These are phyloP conservation scores for Lindbergichthys nudifrons DNA, from an alignment of 2,797 vertebrate genomes.

Conservation along the genomic window DNA sequence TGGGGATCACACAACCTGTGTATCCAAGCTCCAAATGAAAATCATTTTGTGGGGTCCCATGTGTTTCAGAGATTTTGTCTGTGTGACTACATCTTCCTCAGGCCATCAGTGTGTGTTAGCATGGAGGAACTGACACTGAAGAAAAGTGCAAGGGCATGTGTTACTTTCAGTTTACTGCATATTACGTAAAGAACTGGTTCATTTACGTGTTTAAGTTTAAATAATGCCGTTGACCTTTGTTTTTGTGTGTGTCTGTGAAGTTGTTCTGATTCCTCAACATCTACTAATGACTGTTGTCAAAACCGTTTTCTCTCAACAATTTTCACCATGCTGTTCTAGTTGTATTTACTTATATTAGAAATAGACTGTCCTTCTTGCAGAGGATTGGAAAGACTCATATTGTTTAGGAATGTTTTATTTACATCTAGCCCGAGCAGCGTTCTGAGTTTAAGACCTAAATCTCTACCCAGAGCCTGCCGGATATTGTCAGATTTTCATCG, in stretches of 20 bases:
- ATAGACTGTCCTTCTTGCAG: slow-evolving; percentile 1
- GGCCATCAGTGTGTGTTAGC: neutral
- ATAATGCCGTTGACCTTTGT: neutral
- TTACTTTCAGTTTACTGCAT: neutral
- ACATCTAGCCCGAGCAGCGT: slow-evolving; percentile 37
- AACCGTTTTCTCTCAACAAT: neutral
- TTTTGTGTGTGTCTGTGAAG: no score
- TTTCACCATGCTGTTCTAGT: neutral
- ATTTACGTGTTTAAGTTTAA: neutral
- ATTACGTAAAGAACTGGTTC: neutral
- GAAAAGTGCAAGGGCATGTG: neutral
- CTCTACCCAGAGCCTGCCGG: slow-evolving; percentile 28
- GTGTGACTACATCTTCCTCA: neutral
- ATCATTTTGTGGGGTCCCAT: no score
- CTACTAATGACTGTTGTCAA: neutral
- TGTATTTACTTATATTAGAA: neutral
- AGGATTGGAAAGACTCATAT: slow-evolving; percentile 32
- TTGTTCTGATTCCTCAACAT: neutral
- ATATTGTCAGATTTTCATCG: slow-evolving; percentile 52
- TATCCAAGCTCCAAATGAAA: no score
- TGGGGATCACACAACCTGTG: neutral
- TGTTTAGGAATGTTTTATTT: slow-evolving; percentile 45
- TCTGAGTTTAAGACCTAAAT: slow-evolving; percentile 57
- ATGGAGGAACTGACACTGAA: neutral
- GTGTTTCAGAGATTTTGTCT: no score